A percentile compares a stretch with the other conserved stretches of the same genome.
Evolutionary conservation across 1,140 invertebrate genomes (phyloP).

Genomic region (Alviniconcha marisindica): DNA sequence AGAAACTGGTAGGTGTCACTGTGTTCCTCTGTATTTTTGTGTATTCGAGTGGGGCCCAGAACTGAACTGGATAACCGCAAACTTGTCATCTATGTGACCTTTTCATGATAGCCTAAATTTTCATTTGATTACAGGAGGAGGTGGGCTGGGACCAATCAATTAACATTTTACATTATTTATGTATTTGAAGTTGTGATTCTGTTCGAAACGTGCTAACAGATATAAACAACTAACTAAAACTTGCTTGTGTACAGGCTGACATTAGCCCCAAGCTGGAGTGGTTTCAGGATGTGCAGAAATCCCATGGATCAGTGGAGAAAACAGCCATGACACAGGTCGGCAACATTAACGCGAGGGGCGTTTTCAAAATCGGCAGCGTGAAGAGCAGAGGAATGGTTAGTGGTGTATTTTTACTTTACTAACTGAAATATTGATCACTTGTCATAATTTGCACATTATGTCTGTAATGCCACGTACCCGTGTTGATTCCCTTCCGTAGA

Average conservation of each 20-base stretch:
- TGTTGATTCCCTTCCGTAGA: no score
- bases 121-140: constrained; percentile 33
- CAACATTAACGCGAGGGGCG: constrained; percentile 66
- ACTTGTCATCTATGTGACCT: no score
- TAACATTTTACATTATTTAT: constrained; percentile 59
- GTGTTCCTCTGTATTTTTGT: neutral
- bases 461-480: no score
- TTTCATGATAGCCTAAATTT: no score
- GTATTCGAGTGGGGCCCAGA: no score
- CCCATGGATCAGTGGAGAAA: constrained; percentile 72
- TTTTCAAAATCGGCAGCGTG: constrained; percentile 64
- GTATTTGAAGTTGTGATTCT: constrained; percentile 49
- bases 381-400: constrained; percentile 70
- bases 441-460: no score
- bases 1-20: constrained; percentile 58
- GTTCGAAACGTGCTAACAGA: no score
- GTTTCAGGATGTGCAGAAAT: constrained; percentile 67
- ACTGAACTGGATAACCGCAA: no score
- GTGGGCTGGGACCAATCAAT: constrained; percentile 55
- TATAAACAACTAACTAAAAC: no score
- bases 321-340: constrained; percentile 69
- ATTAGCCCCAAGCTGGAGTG: constrained; percentile 62
- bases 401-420: no score
- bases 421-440: no score
- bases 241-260: constrained; percentile 38